These are phyloP conservation scores for Philonicus albiceps DNA, from an alignment of 2,888 invertebrate species.

Conservation along the genomic window DNA sequence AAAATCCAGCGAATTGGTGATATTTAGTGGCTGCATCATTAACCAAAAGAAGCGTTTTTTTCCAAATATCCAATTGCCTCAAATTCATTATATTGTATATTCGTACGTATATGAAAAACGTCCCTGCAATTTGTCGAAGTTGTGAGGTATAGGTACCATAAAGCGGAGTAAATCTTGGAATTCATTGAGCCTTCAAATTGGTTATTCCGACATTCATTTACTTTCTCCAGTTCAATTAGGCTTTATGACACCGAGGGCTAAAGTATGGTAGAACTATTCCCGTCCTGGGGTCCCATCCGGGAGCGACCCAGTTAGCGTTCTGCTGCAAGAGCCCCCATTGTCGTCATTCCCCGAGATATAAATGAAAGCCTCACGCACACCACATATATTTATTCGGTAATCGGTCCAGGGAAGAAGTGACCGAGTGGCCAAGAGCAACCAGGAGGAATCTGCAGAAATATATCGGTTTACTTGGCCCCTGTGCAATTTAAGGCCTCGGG, in stretches of 20 bases:
- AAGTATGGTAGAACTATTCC: not conserved
- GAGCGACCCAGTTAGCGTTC: not conserved
- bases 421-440: not conserved
- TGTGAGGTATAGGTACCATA: not conserved
- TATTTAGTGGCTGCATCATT: not conserved
- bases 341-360: not conserved
- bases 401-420: not conserved
- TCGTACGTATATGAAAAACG: not conserved
- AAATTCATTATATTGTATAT: not conserved
- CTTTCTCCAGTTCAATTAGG: constrained; percentile 28
- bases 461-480: constrained; percentile 8
- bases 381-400: constrained; percentile 3
- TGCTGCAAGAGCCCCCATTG: not conserved
- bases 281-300: not conserved
- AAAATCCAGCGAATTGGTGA: not conserved
- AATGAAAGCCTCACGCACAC: constrained; percentile 29
- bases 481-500: not conserved
- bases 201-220: constrained; percentile 21
- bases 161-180: not conserved
- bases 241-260: constrained; percentile 19
- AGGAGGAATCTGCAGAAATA: constrained; percentile 16
- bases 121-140: not conserved
- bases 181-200: constrained; percentile 33
- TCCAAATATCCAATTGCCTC: not conserved
- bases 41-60: not conserved